Base-by-base conservation (phyloP, 1,140 invertebrate species). In the Mylabris phalerata region DNA sequence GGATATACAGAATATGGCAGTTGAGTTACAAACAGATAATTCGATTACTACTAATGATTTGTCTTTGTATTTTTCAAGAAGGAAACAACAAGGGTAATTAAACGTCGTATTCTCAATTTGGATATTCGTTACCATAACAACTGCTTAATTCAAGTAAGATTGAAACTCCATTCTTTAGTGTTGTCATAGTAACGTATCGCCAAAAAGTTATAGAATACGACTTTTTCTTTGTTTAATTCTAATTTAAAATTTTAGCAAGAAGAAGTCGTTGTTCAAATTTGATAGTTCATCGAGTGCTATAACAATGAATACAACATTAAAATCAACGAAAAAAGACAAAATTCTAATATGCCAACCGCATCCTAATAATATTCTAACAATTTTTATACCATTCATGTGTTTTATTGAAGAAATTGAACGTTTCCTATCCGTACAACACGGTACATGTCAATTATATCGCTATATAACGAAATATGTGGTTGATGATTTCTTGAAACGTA, bases 321-420 rank as follows among this genome's bases (percentile, higher is more conserved):
- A 86, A 69, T 58, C 54, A 25, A 62, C 61, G 2, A 59, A 32
- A 51, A 70, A 76, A 19, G 77, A 78, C 45, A 83, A 82, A 60
- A 61, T 79, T 38, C 71, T 88, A 39, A 84, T 92, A 4, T 90
- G 88, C 65, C 78, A 81, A 64, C 83, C 88, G 9, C 82, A 85
- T 73, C 83, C 86, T 32, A 83, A 82, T 69, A 89, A 90, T 68
- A 89, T 92, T 42, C 86, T 84, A 59, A 78, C 85, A 27, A 82
- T 93, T 44, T 92, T 86, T 74, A 83, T 84, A 58, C 83, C 87
- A 7, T 77, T 92, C 48, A 84, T 85, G 75, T 79, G 78, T 57
- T 92, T 92, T 70, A 83, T 90, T 57, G 79, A 82, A 65, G 88
- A 92, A 73, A 86, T 92, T 59, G 89, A 92, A 73, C 77, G 79